Base-by-base conservation (phyloP, 2,888 invertebrate species). In the Eustalomyia histrio region DNA sequence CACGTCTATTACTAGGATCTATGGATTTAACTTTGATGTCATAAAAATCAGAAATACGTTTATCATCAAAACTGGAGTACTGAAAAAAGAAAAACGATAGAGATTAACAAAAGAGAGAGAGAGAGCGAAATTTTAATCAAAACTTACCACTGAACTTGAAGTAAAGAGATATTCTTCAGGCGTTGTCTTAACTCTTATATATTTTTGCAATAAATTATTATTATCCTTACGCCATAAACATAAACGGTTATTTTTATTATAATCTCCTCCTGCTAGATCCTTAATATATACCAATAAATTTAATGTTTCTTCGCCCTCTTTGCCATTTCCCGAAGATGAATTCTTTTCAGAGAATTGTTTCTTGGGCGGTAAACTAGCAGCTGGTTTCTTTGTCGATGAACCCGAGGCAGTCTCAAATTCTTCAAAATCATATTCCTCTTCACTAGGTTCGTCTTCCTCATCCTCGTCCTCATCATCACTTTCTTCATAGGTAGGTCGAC, bases 1-100 rank as follows among this genome's bases (percentile, higher is more conserved):
- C 88, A 17, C 89, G 88, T 16, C 90, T 85, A 50, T 87, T 88
- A 52, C 86, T 88, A 5, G 87, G 84, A 83, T 88, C 88, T 79
- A 89, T 78, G 16, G 88, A 88, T 79, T 88, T 89, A 4, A 89
- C 91, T 80, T 87, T 86, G 1, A 91, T 86, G 57, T 84, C 85
- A n/a, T 88, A 85, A 60, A 89, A 91, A 67, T 90, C 90, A 18
- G 86, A 85, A 65, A 89, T 86, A 3, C 90, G 86, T 76, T 89
- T 87, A 35, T 91, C 90, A 84, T 91, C 91, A 89, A 90, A 91
- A 79, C 90, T 90, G 63, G 91, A 90, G 55, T 91, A 91, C 90
- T 90, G 47, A 55, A 71, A 18, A 55, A 57, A 47, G 16, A 55
- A 24, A 12, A n/a, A 58, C 21, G 33, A 29, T 4, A 29, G 29